Evolutionary conservation across 1,140 invertebrate species (phyloP), one percentile per base, ranked within the genome.

Genomic region (Nasonia longicornis): DNA sequence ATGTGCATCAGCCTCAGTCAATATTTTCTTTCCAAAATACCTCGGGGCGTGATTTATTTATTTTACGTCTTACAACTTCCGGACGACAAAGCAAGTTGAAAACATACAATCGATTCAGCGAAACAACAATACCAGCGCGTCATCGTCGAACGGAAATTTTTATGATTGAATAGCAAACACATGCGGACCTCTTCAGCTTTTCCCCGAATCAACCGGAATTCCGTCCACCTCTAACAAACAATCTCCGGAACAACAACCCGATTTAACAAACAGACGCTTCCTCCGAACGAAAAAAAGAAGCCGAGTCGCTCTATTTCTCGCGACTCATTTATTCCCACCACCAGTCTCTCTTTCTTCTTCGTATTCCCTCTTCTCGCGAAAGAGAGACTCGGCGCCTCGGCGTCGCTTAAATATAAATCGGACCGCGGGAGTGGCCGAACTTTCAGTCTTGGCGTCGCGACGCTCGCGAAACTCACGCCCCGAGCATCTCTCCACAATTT

Each of bases 371-470:
- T 67, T 67, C 22, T 12, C 26, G 64, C 29, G 14, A 67, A 67
- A 80, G 82, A 86, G 86, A 86, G 84, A 84, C 79, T 75, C 80
- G 58, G 48, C 85, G 85, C 84, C 85, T 84, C 84, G 80, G 81
- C 81, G 83, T 79, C 78, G 86, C 88, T 82, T 90, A 91, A 91
- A 90, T 90, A 91, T 91, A 91, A 91, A 89, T 86, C 79, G 69
- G 85, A 79, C 84, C 83, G 22, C 86, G 86, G 80, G 86, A 86
- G 86, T 85, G 85, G 83, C 82, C 69, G 82, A 85, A 84, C 84
- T 85, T 88, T 87, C 88, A 91, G 90, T 91, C 87, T 86, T 84
- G 84, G 84, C 87, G 85, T 86, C 85, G 89, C 87, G 86, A 89
- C 87, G 88, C 85, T 86, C 79, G 86, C 79, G 86, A 83, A 86